Conservation (phyloP, 1,140 invertebrate genomes). For the Lutraria rhynchaena region DNA sequence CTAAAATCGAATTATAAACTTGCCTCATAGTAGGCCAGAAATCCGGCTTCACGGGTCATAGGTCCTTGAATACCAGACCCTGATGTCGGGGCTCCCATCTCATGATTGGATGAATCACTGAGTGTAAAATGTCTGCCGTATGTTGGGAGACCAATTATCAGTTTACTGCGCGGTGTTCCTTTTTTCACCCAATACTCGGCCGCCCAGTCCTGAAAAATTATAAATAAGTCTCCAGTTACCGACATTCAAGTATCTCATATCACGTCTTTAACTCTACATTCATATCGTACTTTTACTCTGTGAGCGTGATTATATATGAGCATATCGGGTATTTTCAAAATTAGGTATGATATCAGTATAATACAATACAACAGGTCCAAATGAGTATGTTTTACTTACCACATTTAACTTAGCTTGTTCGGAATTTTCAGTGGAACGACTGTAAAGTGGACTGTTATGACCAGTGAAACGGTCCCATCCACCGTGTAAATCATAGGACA, state of each 20-base stretch:
- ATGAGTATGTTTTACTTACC: conserved; percentile 45
- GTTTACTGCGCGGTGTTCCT: conserved; percentile 96
- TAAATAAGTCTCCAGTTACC: too few relatives aligned
- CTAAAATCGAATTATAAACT: conserved; percentile 74
- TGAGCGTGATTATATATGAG: too few relatives aligned
- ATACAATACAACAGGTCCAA: too few relatives aligned
- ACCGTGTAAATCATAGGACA: conserved; percentile 95
- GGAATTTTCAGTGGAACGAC: conserved; percentile 65
- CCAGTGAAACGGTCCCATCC: conserved; percentile 95
- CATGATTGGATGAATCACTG: conserved; percentile 18
- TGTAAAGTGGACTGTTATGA: conserved; percentile 79
- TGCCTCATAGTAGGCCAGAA: conserved; percentile 74
- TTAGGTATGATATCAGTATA: too few relatives aligned
- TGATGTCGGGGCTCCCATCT: conserved; percentile 54
- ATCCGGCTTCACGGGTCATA: conserved; percentile 84
- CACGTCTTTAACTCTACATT: too few relatives aligned
- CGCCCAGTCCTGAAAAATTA: conserved; percentile 67
- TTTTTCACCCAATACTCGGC: conserved; percentile 70
- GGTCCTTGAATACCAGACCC: conserved; percentile 78
- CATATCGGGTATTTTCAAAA: too few relatives aligned
- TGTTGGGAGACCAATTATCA: conserved; percentile 95
- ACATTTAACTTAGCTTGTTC: conserved; percentile 57
- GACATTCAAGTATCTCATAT: too few relatives aligned
- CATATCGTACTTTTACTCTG: too few relatives aligned
- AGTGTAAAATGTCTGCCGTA: conserved; percentile 73